Conservation (phyloP, 2,113 vertebrate species). For the Tetrao urogallus region DNA sequence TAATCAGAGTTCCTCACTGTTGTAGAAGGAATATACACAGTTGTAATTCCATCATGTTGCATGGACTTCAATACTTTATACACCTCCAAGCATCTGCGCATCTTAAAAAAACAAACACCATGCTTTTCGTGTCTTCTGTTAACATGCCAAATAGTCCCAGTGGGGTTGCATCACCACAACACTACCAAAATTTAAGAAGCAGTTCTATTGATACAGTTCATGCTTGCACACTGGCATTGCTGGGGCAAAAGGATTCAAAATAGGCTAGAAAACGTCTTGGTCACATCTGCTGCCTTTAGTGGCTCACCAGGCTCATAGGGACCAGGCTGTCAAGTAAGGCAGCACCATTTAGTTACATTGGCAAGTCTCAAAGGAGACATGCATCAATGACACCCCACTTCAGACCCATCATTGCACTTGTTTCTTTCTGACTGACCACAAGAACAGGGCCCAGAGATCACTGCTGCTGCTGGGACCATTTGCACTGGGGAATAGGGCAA, state of each 20-base stretch:
- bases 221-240: not conserved
- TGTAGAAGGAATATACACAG: fast-evolving
- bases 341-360: fast-evolving
- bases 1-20: not conserved
- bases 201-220: not conserved
- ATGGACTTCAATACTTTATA: not conserved
- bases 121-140: not conserved
- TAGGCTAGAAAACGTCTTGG: not conserved
- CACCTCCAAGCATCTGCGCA: not conserved
- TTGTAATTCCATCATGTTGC: not conserved
- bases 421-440: not conserved
- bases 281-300: not conserved
- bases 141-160: not conserved
- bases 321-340: not conserved
- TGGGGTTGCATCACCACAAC: not conserved
- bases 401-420: fast-evolving
- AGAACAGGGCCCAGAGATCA: not conserved
- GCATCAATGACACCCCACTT: not conserved
- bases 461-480: not conserved
- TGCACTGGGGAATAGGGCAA: not conserved
- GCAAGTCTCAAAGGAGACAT: not conserved
- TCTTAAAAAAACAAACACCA: not conserved
- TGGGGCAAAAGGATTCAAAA: not conserved
- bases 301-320: not conserved
- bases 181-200: not conserved